Conservation (phyloP, 2,797 vertebrate species). For the Sternarchorhynchus goeldii region DNA sequence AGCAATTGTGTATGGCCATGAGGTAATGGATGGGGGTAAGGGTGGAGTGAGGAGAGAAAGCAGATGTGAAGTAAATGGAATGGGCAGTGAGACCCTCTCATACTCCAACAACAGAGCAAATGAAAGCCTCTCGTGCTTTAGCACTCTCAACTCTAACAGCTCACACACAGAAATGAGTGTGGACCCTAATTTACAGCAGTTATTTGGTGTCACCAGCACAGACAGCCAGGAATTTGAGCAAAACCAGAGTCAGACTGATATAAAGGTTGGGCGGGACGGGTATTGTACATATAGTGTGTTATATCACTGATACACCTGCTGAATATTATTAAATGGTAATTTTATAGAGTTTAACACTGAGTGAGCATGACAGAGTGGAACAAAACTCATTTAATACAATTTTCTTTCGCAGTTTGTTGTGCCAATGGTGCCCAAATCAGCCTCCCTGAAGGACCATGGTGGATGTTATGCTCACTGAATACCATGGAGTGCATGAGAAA, state of each 20-base stretch:
- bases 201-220: slow-evolving; percentile 9
- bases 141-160: slow-evolving; percentile 14
- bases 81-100: slow-evolving; percentile 4
- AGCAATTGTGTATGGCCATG: background rate
- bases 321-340: too few species aligned
- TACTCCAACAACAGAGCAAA: slow-evolving; percentile 13
- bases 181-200: slow-evolving; percentile 5
- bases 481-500: background rate
- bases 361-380: too few species aligned
- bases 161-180: slow-evolving; percentile 16
- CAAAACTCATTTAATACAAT: too few species aligned
- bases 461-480: too few species aligned
- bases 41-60: slow-evolving; percentile 11
- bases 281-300: too few species aligned
- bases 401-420: too few species aligned
- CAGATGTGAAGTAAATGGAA: slow-evolving; percentile 12
- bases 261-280: too few species aligned
- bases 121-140: slow-evolving; percentile 26
- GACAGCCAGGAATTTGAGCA: slow-evolving; percentile 7
- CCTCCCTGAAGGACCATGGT: too few species aligned
- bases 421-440: too few species aligned
- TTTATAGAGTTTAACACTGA: too few species aligned
- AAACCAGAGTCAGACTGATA: slow-evolving; percentile 3
- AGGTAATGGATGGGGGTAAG: background rate
- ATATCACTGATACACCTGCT: too few species aligned